Conservation (phyloP, 2,888 invertebrate species). For the Lacanobia wlatinum region DNA sequence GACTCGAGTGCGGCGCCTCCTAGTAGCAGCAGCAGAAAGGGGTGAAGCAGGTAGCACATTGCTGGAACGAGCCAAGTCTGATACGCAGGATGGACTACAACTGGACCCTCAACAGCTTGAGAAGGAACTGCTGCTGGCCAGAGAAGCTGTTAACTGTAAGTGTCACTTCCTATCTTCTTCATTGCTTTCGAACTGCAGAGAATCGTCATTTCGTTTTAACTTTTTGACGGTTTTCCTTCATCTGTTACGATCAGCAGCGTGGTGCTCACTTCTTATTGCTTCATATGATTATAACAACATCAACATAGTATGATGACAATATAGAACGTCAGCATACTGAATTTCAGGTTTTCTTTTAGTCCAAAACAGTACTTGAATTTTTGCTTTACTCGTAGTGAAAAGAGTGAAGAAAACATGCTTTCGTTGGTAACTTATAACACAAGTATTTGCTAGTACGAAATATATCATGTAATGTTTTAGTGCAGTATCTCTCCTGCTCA, state of each 20-base stretch:
- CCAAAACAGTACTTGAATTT: too few relatives aligned
- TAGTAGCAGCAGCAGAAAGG: slow-evolving; percentile 92
- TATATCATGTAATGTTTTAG: neutral
- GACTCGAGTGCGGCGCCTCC: slow-evolving; percentile 92
- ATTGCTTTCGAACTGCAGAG: too few relatives aligned
- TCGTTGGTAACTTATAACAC: neutral
- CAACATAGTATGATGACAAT: too few relatives aligned
- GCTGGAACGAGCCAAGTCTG: slow-evolving; percentile 91
- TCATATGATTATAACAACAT: too few relatives aligned
- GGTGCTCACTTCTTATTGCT: too few relatives aligned
- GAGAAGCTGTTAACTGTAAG: slow-evolving; percentile 93
- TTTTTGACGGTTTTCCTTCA: too few relatives aligned
- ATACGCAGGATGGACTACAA: slow-evolving; percentile 76
- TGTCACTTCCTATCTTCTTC: slow-evolving; percentile 21
- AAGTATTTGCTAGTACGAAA: neutral
- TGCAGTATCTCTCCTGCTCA: neutral
- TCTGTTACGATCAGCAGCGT: too few relatives aligned
- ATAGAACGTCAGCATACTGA: too few relatives aligned
- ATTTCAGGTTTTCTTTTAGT: neutral
- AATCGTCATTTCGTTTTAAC: too few relatives aligned
- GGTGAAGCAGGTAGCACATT: slow-evolving; percentile 89
- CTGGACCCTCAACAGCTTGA: slow-evolving; percentile 92
- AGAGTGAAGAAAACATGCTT: neutral
- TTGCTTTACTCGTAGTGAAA: too few relatives aligned
- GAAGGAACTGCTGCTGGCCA: slow-evolving; percentile 94